These are phyloP conservation scores for Lacanobia wlatinum DNA, from an alignment of 2,888 invertebrate species.

Conservation along the genomic window DNA sequence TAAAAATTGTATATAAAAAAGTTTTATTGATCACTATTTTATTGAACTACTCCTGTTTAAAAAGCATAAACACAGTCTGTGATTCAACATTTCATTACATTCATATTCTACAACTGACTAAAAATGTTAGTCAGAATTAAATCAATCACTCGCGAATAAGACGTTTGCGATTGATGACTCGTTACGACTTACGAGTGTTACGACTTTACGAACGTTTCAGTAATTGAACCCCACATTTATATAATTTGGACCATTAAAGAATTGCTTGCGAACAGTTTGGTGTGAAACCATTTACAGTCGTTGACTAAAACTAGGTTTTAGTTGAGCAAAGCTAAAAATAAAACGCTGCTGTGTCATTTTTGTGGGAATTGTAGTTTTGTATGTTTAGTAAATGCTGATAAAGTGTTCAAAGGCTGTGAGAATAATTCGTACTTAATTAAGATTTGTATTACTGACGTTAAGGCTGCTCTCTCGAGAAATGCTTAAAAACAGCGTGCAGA, in stretches of 20 bases:
- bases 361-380: slow-evolving; percentile 16
- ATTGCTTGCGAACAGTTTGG: slow-evolving; percentile 30
- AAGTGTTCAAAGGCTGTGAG: slow-evolving; percentile 2
- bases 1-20: no score
- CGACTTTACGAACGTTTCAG: slow-evolving; percentile 22
- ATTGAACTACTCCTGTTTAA: no score
- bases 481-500: no score
- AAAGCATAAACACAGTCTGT: no score
- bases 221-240: slow-evolving; percentile 41
- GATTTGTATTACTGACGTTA: not conserved
- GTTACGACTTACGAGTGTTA: slow-evolving; percentile 3
- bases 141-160: slow-evolving; percentile 33
- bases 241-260: slow-evolving; percentile 40
- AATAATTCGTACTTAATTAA: slow-evolving; percentile 4
- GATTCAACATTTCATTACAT: not conserved
- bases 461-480: no score
- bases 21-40: no score
- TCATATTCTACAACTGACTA: not conserved
- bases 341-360: slow-evolving; percentile 15
- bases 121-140: not conserved
- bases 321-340: slow-evolving; percentile 37
- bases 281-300: slow-evolving; percentile 40
- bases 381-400: not conserved
- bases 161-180: slow-evolving; percentile 28
- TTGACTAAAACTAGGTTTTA: slow-evolving; percentile 20